phyloP scores from a whole-genome alignment of 2,113 vertebrate species.

The Gavialis gangeticus region DNA sequence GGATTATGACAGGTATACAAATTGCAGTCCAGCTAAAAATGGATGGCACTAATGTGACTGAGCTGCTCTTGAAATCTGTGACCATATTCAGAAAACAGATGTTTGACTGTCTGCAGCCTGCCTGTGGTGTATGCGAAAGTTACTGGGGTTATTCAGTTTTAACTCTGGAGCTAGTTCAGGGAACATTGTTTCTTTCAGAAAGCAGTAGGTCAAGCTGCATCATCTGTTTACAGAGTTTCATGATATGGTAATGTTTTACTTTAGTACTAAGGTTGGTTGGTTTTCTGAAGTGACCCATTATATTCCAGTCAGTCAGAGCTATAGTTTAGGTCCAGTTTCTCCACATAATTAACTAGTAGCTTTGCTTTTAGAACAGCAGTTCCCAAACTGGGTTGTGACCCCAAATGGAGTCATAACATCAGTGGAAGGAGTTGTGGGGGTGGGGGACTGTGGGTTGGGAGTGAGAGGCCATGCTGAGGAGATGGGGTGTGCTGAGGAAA shows the following conservation, averaged over 20 bases:
- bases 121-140: not conserved
- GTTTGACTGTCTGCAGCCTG: not conserved
- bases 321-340: not conserved
- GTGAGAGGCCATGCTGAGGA: too few relatives aligned
- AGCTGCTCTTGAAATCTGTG: not conserved
- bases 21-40: not conserved
- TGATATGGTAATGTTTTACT: not conserved
- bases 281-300: not conserved
- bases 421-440: too few relatives aligned
- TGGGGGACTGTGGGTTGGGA: too few relatives aligned
- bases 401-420: too few relatives aligned
- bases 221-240: not conserved
- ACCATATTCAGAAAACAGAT: not conserved
- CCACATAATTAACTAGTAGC: not conserved
- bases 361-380: too few relatives aligned
- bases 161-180: not conserved
- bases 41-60: not conserved
- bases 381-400: too few relatives aligned
- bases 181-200: not conserved
- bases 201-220: not conserved
- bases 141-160: not conserved
- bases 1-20: rapidly evolving
- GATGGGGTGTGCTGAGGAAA: too few relatives aligned
- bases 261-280: not conserved
- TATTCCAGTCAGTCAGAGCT: not conserved